Evolutionary conservation across 2,113 vertebrate species (phyloP).

Genomic region (Zapornia atra): DNA sequence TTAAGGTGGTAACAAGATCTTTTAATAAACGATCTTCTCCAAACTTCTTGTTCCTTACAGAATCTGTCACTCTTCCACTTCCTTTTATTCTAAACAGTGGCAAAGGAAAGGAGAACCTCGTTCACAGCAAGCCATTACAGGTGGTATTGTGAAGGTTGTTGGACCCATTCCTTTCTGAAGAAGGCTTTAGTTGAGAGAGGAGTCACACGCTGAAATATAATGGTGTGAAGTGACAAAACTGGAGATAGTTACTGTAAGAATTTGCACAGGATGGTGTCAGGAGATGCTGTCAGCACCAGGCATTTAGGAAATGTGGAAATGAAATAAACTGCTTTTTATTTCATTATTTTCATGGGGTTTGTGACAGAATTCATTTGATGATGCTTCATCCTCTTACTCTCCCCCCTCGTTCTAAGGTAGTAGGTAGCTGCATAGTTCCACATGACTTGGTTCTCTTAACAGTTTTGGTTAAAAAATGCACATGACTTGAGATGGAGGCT

Average conservation of each 20-base stretch:
- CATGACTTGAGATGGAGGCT: not conserved
- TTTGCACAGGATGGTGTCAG: not conserved
- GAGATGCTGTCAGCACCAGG: not conserved
- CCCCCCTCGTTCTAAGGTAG: not conserved
- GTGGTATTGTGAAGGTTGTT: not conserved
- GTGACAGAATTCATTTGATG: not conserved
- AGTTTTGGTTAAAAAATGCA: not conserved
- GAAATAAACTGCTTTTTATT: not conserved
- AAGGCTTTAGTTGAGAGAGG: not conserved
- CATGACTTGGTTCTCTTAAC: not conserved
- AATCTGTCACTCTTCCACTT: not conserved
- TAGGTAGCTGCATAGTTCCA: not conserved
- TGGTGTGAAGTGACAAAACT: not conserved
- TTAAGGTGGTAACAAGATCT: slow-evolving; percentile 30
- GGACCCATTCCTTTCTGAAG: not conserved
- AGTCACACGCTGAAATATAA: fast-evolving
- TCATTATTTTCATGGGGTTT: not conserved
- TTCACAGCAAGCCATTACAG: not conserved
- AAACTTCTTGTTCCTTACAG: not conserved
- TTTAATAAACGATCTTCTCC: not conserved
- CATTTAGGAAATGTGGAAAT: not conserved
- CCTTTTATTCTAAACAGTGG: not conserved
- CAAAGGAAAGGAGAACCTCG: not conserved
- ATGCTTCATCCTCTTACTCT: not conserved
- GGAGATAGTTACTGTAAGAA: not conserved